Conservation (phyloP, 37 sponge, comb jelly and placozoan genomes). For the Amphimedon queenslandica region DNA sequence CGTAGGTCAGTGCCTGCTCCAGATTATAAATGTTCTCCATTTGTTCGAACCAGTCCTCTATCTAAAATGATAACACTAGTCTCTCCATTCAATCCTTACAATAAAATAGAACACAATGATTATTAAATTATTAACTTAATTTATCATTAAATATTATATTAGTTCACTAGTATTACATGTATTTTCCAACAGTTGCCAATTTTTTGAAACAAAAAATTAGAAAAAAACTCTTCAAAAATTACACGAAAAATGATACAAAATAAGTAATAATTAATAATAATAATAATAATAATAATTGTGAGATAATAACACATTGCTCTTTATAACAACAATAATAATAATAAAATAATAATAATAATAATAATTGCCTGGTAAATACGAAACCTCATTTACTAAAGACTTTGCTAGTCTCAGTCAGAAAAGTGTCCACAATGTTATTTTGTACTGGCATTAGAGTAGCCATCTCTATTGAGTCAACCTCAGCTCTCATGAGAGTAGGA, state of each 20-base stretch:
- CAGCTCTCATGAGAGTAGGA: slow-evolving; percentile 68
- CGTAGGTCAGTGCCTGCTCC: too few species aligned
- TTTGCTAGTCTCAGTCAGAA: slow-evolving; percentile 44
- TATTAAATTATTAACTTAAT: slow-evolving; percentile 7
- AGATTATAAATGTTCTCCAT: too few species aligned
- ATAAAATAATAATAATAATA: too few species aligned
- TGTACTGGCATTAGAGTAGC: slow-evolving; percentile 69
- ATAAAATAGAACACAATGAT: slow-evolving; percentile 66
- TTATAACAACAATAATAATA: too few species aligned
- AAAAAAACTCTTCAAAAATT: too few species aligned
- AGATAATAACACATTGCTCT: too few species aligned
- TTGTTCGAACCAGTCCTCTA: slow-evolving; percentile 44
- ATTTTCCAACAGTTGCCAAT: not conserved
- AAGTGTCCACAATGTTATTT: slow-evolving; percentile 48
- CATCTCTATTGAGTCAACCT: slow-evolving; percentile 52
- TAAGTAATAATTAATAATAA: too few species aligned
- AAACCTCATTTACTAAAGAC: slow-evolving; percentile 45
- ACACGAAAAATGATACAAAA: too few species aligned
- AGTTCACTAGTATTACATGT: not conserved
- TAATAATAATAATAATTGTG: too few species aligned
- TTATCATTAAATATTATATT: slow-evolving; percentile 2
- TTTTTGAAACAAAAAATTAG: not conserved
- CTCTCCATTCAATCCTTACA: slow-evolving; percentile 78
- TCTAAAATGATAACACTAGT: slow-evolving; percentile 65
- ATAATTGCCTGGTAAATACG: too few species aligned